phyloP scores from a whole-genome alignment of 2,113 vertebrate genomes.

The Saguinus midas region DNA sequence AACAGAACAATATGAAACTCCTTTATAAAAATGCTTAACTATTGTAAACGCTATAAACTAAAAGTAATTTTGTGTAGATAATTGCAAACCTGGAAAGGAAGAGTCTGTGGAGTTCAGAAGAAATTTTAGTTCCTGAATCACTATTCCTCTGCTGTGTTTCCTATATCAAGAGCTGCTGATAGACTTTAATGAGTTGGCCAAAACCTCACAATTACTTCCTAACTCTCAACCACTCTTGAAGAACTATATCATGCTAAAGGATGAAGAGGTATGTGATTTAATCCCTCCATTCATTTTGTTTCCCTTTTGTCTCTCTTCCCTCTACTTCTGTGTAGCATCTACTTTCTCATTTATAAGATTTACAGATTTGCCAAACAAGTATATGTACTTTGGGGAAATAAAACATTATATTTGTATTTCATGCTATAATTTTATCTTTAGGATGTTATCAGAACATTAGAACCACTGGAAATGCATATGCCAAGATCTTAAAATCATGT shows the following conservation, averaged over 20 bases:
- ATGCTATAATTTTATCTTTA: not conserved
- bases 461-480: not conserved
- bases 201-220: not conserved
- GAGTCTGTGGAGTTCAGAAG: not conserved
- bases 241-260: not conserved
- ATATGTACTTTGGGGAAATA: not conserved
- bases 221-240: not conserved
- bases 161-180: not conserved
- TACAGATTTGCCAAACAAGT: not conserved
- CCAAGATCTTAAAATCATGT: not conserved
- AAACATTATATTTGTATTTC: not conserved
- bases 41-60: not conserved
- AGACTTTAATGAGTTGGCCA: not conserved
- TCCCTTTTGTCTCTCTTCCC: not conserved
- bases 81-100: not conserved
- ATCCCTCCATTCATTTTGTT: not conserved
- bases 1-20: not conserved
- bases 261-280: not conserved
- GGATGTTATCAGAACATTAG: not conserved
- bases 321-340: not conserved
- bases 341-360: not conserved
- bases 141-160: not conserved
- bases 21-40: not conserved
- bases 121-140: not conserved
- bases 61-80: not conserved